Conservation (phyloP, 2,113 vertebrate species). For the Pavo muticus region DNA sequence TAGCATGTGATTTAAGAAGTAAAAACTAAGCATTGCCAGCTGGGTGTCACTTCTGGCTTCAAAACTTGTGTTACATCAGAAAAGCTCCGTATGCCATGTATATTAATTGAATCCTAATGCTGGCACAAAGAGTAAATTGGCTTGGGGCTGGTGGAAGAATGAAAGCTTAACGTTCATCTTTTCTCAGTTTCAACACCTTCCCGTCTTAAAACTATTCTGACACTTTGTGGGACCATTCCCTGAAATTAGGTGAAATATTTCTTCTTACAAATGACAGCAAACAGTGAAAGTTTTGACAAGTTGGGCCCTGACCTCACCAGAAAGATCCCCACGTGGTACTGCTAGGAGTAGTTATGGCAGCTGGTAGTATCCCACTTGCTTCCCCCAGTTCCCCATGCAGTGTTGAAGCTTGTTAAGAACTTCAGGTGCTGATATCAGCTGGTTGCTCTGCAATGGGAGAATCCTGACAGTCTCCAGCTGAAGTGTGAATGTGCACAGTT, state of each 20-base stretch:
- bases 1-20: background rate
- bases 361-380: rapidly evolving
- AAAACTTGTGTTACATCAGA: background rate
- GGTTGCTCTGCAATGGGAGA: background rate
- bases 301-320: background rate
- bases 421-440: background rate
- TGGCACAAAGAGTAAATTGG: background rate
- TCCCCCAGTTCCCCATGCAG: rapidly evolving
- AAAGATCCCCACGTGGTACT: rapidly evolving
- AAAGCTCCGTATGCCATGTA: background rate
- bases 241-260: background rate
- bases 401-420: background rate
- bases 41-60: background rate
- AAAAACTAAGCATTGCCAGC: background rate
- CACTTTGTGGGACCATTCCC: background rate
- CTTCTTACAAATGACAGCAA: background rate
- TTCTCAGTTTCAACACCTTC: background rate
- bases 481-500: rapidly evolving
- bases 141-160: background rate
- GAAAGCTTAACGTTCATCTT: background rate
- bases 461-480: rapidly evolving
- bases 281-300: background rate
- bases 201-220: rapidly evolving
- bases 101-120: background rate
- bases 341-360: background rate